A percentile compares a stretch with the other conserved stretches of the same genome.
Conservation (phyloP, 2,113 vertebrate species). For the Zosterops borbonicus region DNA sequence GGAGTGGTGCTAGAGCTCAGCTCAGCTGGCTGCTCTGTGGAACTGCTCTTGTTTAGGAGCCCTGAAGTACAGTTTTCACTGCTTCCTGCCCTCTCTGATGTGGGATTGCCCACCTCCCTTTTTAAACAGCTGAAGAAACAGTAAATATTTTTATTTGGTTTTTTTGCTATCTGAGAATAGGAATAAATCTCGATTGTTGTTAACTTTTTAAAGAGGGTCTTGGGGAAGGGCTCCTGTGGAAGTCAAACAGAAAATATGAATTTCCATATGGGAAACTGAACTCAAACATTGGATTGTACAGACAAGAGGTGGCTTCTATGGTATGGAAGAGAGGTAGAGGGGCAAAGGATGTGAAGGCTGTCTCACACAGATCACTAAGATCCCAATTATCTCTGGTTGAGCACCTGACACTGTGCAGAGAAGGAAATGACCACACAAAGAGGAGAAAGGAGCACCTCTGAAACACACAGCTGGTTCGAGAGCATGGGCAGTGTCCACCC, state of each 20-base stretch:
- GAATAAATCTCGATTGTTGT: neutral
- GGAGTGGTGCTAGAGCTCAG: neutral
- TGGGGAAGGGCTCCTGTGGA: neutral
- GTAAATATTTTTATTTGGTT: neutral
- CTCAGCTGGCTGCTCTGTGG: neutral
- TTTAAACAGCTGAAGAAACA: neutral
- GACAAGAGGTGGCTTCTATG: neutral
- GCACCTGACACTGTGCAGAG: neutral
- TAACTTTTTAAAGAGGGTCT: neutral
- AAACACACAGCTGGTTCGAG: rapidly evolving
- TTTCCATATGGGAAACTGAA: neutral
- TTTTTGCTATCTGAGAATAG: neutral
- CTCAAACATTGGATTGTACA: neutral
- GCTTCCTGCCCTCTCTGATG: neutral
- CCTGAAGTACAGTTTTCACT: neutral
- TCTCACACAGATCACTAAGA: neutral
- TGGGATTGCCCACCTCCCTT: neutral
- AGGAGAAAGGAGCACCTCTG: neutral
- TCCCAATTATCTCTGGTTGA: neutral
- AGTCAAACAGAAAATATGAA: neutral
- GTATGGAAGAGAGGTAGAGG: neutral
- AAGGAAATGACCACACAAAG: neutral
- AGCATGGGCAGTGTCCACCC: neutral
- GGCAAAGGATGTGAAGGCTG: neutral
- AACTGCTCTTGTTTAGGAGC: neutral